These are phyloP conservation scores for Larimichthys crocea DNA, from an alignment of 2,113 vertebrate species.

Conservation along the genomic window DNA sequence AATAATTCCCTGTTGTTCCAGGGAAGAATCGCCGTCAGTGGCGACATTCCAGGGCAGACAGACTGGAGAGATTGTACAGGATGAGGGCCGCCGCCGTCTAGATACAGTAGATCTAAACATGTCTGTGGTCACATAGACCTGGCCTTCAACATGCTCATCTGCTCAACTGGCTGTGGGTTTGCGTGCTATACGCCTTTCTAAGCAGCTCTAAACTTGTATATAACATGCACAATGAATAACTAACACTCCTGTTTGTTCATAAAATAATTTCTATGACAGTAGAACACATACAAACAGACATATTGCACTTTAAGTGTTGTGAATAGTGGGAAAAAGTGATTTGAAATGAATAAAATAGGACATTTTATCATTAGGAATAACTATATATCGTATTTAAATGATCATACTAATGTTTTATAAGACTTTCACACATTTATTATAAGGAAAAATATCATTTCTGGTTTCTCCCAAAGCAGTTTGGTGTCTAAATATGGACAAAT, in stretches of 20 bases:
- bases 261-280: conserved; percentile 15
- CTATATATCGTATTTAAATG: neutral
- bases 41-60: conserved; percentile 67
- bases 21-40: conserved; percentile 63
- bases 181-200: neutral
- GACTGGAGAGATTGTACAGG: conserved; percentile 56
- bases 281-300: neutral
- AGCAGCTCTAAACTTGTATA: conserved; percentile 15
- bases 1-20: conserved; percentile 75
- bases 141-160: conserved; percentile 56
- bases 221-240: conserved; percentile 5
- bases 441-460: neutral
- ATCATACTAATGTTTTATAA: neutral
- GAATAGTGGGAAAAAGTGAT: neutral
- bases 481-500: too few relatives aligned
- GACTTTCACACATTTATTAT: neutral
- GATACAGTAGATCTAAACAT: conserved; percentile 59
- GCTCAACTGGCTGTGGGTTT: conserved; percentile 28
- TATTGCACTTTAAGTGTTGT: neutral
- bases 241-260: conserved; percentile 14
- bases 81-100: conserved; percentile 46
- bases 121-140: conserved; percentile 61
- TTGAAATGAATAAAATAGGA: neutral
- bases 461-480: neutral
- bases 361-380: neutral